Evolutionary conservation across 1,140 invertebrate species (phyloP).

Genomic region (Hylaeus volcanicus): DNA sequence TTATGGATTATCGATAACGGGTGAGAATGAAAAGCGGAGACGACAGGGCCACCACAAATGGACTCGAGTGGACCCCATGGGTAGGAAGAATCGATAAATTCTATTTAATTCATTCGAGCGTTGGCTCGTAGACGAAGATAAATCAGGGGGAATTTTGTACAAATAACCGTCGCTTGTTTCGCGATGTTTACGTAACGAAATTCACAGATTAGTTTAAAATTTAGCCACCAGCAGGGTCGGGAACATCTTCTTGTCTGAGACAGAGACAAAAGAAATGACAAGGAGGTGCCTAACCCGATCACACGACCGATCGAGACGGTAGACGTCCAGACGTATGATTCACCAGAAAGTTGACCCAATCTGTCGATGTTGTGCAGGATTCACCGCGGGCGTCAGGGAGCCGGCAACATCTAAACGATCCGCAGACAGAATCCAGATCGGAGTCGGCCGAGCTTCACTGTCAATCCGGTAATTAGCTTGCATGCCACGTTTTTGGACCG

Average conservation of each 20-base stretch:
- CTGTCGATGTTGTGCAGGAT: constrained; percentile 46
- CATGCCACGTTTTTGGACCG: constrained; percentile 56
- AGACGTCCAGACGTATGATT: no score
- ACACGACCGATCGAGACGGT: no score
- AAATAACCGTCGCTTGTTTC: neutral
- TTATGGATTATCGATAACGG: constrained; percentile 52
- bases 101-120: constrained; percentile 38
- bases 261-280: no score
- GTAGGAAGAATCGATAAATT: constrained; percentile 32
- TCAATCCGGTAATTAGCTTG: constrained; percentile 56
- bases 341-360: constrained; percentile 8
- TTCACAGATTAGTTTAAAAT: no score
- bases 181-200: no score
- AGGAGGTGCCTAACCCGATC: no score
- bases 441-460: constrained; percentile 47
- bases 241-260: no score
- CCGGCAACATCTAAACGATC: constrained; percentile 43
- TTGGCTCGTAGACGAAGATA: constrained; percentile 9
- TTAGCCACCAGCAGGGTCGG: no score
- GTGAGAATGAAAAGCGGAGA: constrained; percentile 41
- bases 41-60: constrained; percentile 39
- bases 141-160: constrained; percentile 29
- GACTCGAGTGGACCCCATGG: constrained; percentile 38
- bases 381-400: neutral
- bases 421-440: constrained; percentile 45